Base-by-base conservation (phyloP, 2,113 vertebrate genomes). In the Pachycephala philippinensis region DNA sequence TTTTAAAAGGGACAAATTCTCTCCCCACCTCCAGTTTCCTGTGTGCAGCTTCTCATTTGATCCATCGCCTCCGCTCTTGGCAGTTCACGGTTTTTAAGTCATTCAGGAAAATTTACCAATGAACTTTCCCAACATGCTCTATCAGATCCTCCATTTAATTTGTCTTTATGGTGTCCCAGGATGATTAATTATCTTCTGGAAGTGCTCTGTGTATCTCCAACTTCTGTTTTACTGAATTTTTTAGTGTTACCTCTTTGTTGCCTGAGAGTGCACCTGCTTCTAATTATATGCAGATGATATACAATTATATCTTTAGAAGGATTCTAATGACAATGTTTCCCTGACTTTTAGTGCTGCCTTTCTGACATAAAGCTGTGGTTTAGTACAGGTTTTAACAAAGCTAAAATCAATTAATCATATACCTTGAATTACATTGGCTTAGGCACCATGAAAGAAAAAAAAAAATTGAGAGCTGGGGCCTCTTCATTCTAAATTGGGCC, bases 251-350 rank as follows among this genome's bases (percentile, higher is more conserved):
- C 28, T 81, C 56, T 93, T 63, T 70, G 76, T 93, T 95, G 63
- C n/a, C 24, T 89, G 28, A 63, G 27, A 90, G 10, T 27, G 27
- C 87, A 92, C 85, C 84, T 96, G 91, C 59, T 91, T 35, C 40
- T 90, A 85, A 93, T 95, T 66, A 57, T 78, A 82, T 79, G 84
- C 63, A 89, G 84, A 97, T 80, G 45, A 65, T 64, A 71, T 53
- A 84, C 52, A 57, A 57, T 83, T 79, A 84, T 30, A 54, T 61
- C 80, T 84, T 86, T 60, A 59, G 65, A 76, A 45, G 39, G 18
- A 57, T 75, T 77, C 37, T 52, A 40, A 53, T 61, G 17, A 66
- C 80, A 85, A 30, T 44, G 19, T 47, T 91, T 59, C 27, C 50
- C 28, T 87, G 61, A 74, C 26, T 91, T 71, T 87, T 70, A 81